A percentile compares a stretch with the other conserved stretches of the same genome.
These are phyloP conservation scores for Saturnia japonica DNA, from an alignment of 2,888 invertebrate genomes.

Conservation along the genomic window DNA sequence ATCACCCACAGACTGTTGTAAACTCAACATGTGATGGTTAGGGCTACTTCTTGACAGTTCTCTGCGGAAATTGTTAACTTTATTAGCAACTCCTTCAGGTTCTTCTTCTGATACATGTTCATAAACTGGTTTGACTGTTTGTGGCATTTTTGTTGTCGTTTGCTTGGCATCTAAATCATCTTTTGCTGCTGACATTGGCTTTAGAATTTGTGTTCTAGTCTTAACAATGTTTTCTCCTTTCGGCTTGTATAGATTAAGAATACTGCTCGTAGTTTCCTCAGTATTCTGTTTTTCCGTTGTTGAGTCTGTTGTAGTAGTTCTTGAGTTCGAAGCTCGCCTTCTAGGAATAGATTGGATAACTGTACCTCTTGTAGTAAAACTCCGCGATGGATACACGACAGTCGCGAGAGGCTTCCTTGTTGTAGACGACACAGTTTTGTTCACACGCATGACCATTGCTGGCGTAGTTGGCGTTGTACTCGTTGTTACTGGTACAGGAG, in stretches of 20 bases:
- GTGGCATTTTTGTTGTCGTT: constrained; percentile 64
- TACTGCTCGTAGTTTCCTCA: constrained; percentile 64
- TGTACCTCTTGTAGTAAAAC: constrained; percentile 81
- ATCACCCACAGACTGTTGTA: constrained; percentile 83
- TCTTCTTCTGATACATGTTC: constrained; percentile 75
- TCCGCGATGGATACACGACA: constrained; percentile 77
- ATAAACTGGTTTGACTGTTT: constrained; percentile 78
- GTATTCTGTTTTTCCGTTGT: constrained; percentile 55
- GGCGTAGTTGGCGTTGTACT: constrained; percentile 61
- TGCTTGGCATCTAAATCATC: constrained; percentile 70
- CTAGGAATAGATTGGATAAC: constrained; percentile 86
- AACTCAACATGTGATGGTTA: constrained; percentile 79
- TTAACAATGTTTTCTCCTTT: constrained; percentile 58
- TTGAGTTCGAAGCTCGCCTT: constrained; percentile 68
- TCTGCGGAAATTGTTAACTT: constrained; percentile 83
- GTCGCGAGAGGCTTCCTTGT: constrained; percentile 79
- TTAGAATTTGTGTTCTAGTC: constrained; percentile 63
- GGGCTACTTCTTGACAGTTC: constrained; percentile 83
- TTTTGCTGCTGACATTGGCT: constrained; percentile 58
- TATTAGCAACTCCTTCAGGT: constrained; percentile 55
- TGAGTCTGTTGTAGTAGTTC: constrained; percentile 54
- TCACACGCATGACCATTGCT: constrained; percentile 75
- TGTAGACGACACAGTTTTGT: constrained; percentile 76
- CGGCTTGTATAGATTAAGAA: constrained; percentile 59
- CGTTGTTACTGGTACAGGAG: constrained; percentile 64